These are phyloP conservation scores for Epirrita christyi DNA, from an alignment of 2,888 invertebrate species.

Conservation along the genomic window DNA sequence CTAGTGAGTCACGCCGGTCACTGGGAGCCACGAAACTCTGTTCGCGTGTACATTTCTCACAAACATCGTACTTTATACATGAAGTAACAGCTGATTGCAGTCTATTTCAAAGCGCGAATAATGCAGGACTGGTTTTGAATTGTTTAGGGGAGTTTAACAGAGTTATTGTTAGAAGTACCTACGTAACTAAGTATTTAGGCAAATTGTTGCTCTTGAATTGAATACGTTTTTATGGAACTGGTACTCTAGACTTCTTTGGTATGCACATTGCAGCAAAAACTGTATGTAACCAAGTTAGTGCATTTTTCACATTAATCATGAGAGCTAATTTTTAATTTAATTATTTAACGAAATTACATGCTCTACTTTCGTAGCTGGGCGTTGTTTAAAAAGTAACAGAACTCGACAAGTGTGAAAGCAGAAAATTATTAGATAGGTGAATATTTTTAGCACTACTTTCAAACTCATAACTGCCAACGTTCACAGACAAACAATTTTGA, in stretches of 20 bases:
- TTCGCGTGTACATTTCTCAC: slow-evolving; percentile 54
- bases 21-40: slow-evolving; percentile 62
- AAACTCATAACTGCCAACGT: not conserved
- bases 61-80: slow-evolving; percentile 39
- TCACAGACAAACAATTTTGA: not conserved
- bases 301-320: not conserved
- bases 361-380: slow-evolving; percentile 8
- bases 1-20: slow-evolving; percentile 72
- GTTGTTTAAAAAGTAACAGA: slow-evolving; percentile 14
- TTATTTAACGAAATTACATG: not conserved
- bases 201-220: not conserved
- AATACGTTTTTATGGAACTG: not conserved
- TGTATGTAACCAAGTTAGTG: not conserved
- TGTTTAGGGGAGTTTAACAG: slow-evolving; percentile 17
- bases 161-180: slow-evolving; percentile 6
- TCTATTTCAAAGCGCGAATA: slow-evolving; percentile 35
- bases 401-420: slow-evolving; percentile 20
- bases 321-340: not conserved
- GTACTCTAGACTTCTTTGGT: not conserved
- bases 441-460: slow-evolving; percentile 2
- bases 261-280: not conserved
- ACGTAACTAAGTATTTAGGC: not conserved
- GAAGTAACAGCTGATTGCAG: slow-evolving; percentile 49
- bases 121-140: slow-evolving; percentile 33
- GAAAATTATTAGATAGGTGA: slow-evolving; percentile 3